Base-by-base conservation (phyloP, 2,888 invertebrate species). In the Cenopis cana region DNA sequence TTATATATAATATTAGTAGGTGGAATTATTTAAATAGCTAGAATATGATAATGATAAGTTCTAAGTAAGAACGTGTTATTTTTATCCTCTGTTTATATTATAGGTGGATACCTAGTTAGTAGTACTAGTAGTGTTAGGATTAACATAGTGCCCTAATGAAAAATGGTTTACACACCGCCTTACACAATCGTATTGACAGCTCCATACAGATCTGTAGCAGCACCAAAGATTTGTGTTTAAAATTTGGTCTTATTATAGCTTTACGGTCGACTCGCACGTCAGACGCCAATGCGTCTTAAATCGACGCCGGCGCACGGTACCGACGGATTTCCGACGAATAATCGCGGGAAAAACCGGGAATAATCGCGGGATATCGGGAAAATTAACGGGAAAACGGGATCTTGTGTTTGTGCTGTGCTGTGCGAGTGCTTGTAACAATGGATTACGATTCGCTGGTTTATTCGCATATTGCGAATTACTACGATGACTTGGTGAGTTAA, bases 391-490 rank as follows among this genome's bases (percentile, higher is more conserved):
- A 66, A 62, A 62, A 57, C 59, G 60, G 56, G 68, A 52, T 73
- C 62, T 49, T 62, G 78, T 78, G 77, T 74, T 74, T 66, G 73
- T 76, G 77, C 6, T 68, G 73, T 74, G 73, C 24, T 54, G 52
- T 72, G 79, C 79, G 74, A 76, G 78, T 76, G 75, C 61, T 77
- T 76, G 77, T 76, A 74, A 85, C 79, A 83, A 95, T 95, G 95
- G 95, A 95, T 95, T 95, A 95, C 93, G 95, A 95, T 78, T 94
- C 95, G 85, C 89, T 95, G 82, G 91, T 95, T 79, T 95, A 94
- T 86, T 94, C 95, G 78, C 95, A 95, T 73, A 94, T 95, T 72
- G 91, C 95, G 78, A 94, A 94, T 79, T 95, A 95, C 87, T 95
- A 95, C 82, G 95, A 95, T 81, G 94, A 94, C 72, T 80, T 95